phyloP scores from a whole-genome alignment of 2,797 vertebrate species.

The Danio aesculapii region DNA sequence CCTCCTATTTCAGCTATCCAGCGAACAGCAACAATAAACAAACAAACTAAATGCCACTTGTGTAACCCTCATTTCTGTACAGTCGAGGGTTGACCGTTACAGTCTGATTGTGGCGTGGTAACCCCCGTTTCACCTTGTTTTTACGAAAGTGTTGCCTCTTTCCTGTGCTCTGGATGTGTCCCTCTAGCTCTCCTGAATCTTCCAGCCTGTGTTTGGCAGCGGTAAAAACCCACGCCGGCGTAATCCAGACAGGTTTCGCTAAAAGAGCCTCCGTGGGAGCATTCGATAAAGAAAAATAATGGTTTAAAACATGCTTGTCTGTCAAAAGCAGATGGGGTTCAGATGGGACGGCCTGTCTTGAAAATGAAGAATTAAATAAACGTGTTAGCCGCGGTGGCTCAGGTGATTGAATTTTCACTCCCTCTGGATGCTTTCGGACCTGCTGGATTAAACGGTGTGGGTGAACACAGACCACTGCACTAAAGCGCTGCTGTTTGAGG shows the following conservation, averaged over 20 bases:
- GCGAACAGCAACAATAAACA: slow-evolving; percentile 20
- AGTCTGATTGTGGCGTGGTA: slow-evolving; percentile 75
- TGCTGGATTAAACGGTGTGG: slow-evolving; percentile 65
- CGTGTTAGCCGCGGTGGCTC: slow-evolving; percentile 19
- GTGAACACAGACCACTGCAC: slow-evolving; percentile 67
- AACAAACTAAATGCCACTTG: slow-evolving; percentile 19
- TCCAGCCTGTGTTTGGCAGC: slow-evolving; percentile 34
- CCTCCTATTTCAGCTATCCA: slow-evolving; percentile 50
- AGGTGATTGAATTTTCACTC: neutral
- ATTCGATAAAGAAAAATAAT: neutral
- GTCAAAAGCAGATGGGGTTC: slow-evolving; percentile 27
- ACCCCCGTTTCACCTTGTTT: slow-evolving; percentile 70
- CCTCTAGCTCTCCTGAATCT: slow-evolving; percentile 47
- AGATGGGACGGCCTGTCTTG: slow-evolving; percentile 24
- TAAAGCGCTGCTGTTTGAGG: slow-evolving; percentile 64
- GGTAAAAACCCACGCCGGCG: slow-evolving; percentile 49
- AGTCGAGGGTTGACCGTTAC: slow-evolving; percentile 92
- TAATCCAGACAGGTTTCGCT: slow-evolving; percentile 56
- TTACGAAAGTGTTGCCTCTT: slow-evolving; percentile 57
- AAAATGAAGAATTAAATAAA: slow-evolving; percentile 30
- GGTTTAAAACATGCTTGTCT: slow-evolving; percentile 28
- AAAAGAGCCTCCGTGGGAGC: neutral
- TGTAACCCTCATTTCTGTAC: slow-evolving; percentile 45
- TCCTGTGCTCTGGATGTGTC: slow-evolving; percentile 34
- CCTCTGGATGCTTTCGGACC: slow-evolving; percentile 28